Percentiles rank a stretch among this genome's conserved stretches.
These are phyloP conservation scores for Garra rufa DNA, from an alignment of 2,113 vertebrate genomes.

Conservation along the genomic window DNA sequence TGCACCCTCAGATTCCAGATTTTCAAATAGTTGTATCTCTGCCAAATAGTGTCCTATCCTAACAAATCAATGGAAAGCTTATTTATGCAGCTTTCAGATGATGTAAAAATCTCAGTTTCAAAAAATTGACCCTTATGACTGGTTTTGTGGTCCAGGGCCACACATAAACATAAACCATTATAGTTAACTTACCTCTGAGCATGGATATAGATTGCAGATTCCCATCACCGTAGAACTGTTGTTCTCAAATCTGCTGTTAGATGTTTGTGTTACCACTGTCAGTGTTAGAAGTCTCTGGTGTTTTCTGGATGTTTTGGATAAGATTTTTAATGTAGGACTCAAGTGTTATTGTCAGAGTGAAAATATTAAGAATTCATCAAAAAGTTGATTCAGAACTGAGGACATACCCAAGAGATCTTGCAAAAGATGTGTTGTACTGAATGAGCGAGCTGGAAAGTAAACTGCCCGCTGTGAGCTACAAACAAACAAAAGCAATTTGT, in stretches of 20 bases:
- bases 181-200: not conserved
- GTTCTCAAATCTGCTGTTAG: not conserved
- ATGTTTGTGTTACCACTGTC: not conserved
- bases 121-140: too few species aligned
- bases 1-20: too few species aligned
- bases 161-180: too few species aligned
- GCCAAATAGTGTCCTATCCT: too few species aligned
- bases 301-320: conserved; percentile 26
- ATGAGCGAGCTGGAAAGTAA: not conserved
- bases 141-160: too few species aligned
- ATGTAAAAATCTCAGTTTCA: too few species aligned
- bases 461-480: conserved; percentile 3
- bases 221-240: not conserved
- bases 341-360: not conserved
- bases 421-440: not conserved
- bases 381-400: not conserved
- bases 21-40: too few species aligned
- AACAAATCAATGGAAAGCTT: too few species aligned
- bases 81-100: too few species aligned
- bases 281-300: conserved; percentile 29
- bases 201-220: not conserved
- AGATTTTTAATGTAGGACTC: not conserved
- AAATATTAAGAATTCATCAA: not conserved
- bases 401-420: not conserved
- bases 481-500: not conserved